phyloP scores from a whole-genome alignment of 2,113 vertebrate species.

The Poeciliopsis prolifica region DNA sequence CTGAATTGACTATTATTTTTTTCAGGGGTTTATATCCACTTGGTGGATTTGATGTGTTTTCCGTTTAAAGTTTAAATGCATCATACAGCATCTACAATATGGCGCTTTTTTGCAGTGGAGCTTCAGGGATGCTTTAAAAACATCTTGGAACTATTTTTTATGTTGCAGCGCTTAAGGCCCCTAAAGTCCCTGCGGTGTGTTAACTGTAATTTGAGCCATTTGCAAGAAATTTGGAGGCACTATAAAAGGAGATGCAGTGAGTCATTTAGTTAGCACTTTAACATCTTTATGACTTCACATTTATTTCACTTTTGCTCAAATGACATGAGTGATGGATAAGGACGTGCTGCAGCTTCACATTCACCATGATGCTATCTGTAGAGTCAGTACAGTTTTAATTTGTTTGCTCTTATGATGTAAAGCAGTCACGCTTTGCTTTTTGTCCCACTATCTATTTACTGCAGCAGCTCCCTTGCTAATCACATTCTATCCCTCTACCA shows the following conservation, averaged over 20 bases:
- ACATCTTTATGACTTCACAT: constrained; percentile 59
- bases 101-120: constrained; percentile 5
- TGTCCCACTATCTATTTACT: constrained; percentile 63
- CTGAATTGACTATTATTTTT: constrained; percentile 24
- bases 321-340: constrained; percentile 29
- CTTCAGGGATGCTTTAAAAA: constrained; percentile 20
- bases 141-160: constrained; percentile 47
- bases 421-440: constrained; percentile 39
- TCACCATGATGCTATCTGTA: not conserved
- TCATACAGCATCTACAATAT: constrained; percentile 20
- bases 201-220: constrained; percentile 57
- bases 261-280: constrained; percentile 60
- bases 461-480: constrained; percentile 45
- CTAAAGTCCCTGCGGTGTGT: constrained; percentile 33
- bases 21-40: constrained; percentile 7
- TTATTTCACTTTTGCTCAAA: constrained; percentile 39
- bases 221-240: constrained; percentile 38
- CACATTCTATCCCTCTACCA: constrained; percentile 47
- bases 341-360: constrained; percentile 30
- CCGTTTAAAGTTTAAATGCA: constrained; percentile 5
- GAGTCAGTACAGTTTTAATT: constrained; percentile 42
- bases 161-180: constrained; percentile 42
- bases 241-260: constrained; percentile 55
- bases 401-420: constrained; percentile 51
- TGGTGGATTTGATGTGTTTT: constrained; percentile 14